These are phyloP conservation scores for Platorchestia sp. DNA, from an alignment of 1,140 invertebrate species.

Conservation along the genomic window DNA sequence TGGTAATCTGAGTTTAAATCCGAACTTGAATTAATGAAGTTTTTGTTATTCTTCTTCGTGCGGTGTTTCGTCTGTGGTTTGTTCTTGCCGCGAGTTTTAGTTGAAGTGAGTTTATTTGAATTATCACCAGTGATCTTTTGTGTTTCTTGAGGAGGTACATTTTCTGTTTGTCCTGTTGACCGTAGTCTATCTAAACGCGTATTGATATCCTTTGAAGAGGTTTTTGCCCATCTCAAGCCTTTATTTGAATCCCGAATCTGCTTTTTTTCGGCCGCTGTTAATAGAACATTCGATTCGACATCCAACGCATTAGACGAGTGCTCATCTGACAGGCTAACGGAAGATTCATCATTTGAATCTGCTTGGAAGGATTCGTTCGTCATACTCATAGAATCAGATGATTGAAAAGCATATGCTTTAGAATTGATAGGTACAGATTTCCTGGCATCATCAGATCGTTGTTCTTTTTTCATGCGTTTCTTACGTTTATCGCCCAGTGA, in stretches of 20 bases:
- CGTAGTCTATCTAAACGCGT: neutral
- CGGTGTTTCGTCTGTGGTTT: neutral
- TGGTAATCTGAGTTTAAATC: neutral
- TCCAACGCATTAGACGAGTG: neutral
- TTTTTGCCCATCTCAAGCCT: neutral
- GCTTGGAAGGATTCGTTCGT: neutral
- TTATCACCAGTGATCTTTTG: neutral
- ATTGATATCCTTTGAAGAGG: neutral
- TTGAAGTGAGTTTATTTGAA: neutral
- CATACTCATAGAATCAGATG: neutral
- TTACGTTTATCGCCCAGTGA: neutral
- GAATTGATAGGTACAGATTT: neutral
- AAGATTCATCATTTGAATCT: neutral
- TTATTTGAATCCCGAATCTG: neutral
- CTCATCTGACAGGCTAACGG: neutral
- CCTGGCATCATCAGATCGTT: neutral
- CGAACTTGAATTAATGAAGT: neutral
- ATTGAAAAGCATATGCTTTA: neutral
- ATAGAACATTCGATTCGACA: neutral
- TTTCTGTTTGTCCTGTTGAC: neutral
- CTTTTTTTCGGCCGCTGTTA: neutral
- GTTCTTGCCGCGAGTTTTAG: neutral
- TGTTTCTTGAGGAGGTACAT: neutral
- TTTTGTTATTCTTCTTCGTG: neutral
- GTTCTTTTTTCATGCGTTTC: neutral